These are phyloP conservation scores for Scelioninae gen. 2 DNA, from an alignment of 2,888 invertebrate genomes.

Conservation along the genomic window DNA sequence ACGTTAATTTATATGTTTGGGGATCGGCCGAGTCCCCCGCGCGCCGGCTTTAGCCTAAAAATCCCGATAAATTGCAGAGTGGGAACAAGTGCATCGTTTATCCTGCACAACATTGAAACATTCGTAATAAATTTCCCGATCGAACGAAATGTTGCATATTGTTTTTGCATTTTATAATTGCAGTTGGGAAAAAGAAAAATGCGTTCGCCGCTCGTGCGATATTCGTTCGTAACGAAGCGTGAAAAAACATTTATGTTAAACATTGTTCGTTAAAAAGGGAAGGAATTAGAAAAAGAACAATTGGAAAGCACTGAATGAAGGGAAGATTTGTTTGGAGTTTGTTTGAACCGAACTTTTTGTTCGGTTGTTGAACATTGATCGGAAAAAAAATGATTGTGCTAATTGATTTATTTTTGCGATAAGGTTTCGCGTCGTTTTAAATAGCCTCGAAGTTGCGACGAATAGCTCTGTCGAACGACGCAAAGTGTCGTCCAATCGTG, in stretches of 20 bases:
- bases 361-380: too few species aligned
- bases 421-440: slow-evolving; percentile 12
- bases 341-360: too few species aligned
- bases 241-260: too few species aligned
- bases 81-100: slow-evolving; percentile 56
- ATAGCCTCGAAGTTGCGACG: slow-evolving; percentile 19
- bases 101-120: slow-evolving; percentile 48
- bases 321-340: too few species aligned
- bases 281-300: too few species aligned
- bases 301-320: too few species aligned
- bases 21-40: slow-evolving; percentile 47
- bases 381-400: too few species aligned
- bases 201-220: background rate
- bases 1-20: slow-evolving; percentile 59
- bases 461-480: slow-evolving; percentile 28
- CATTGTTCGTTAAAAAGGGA: too few species aligned
- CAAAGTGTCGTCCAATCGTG: slow-evolving; percentile 35
- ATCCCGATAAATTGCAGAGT: slow-evolving; percentile 52
- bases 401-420: slow-evolving; percentile 18
- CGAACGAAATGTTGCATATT: slow-evolving; percentile 40
- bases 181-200: slow-evolving; percentile 19
- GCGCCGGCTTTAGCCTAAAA: slow-evolving; percentile 49
- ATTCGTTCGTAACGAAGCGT: too few species aligned
- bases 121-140: slow-evolving; percentile 54
- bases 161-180: slow-evolving; percentile 46